These are phyloP conservation scores for Pangasianodon gigas DNA, from an alignment of 2,113 vertebrate genomes.

Conservation along the genomic window DNA sequence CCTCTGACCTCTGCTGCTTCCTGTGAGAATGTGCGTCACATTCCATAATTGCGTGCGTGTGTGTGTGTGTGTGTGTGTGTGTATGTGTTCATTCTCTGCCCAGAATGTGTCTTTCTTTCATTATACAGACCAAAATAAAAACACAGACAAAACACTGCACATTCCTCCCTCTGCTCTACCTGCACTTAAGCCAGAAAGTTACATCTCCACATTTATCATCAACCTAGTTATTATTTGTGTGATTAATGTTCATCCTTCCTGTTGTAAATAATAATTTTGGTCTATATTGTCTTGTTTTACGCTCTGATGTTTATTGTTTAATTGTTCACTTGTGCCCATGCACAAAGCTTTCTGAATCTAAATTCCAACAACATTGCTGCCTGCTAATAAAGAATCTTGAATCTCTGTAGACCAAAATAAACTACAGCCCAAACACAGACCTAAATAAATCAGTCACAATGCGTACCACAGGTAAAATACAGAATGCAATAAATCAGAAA, in stretches of 20 bases:
- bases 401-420: not conserved
- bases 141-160: not conserved
- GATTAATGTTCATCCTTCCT: not conserved
- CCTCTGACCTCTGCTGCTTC: conserved; percentile 53
- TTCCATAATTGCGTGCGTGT: conserved; percentile 31
- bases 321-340: not conserved
- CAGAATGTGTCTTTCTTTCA: not conserved
- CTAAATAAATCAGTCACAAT: not conserved
- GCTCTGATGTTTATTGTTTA: not conserved
- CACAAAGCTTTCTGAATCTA: not conserved
- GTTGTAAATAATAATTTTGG: not conserved
- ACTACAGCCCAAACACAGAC: not conserved
- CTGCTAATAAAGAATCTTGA: not conserved
- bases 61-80: not conserved
- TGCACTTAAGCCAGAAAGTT: not conserved
- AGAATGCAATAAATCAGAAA: not conserved
- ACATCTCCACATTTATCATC: not conserved
- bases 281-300: not conserved
- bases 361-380: not conserved
- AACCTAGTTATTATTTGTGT: not conserved
- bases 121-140: not conserved
- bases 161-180: not conserved
- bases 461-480: not conserved
- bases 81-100: not conserved
- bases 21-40: conserved; percentile 52